These are phyloP conservation scores for Alaudala cheleensis DNA, from an alignment of 2,113 vertebrate species.

Conservation along the genomic window DNA sequence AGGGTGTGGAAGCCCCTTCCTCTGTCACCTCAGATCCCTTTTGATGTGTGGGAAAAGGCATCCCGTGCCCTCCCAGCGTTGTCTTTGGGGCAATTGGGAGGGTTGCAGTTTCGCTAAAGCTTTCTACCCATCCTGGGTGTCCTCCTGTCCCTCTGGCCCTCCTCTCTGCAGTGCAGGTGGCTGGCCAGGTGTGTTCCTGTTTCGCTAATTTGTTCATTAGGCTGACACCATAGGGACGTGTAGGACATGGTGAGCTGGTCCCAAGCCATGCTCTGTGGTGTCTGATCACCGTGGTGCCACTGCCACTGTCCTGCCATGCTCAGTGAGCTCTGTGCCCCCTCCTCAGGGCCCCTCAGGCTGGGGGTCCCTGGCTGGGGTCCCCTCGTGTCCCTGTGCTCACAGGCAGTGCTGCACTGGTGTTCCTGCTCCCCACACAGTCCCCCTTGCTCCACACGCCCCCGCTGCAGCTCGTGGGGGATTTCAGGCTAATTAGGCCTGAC, in stretches of 20 bases:
- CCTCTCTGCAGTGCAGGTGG: background rate
- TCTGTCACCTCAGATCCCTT: background rate
- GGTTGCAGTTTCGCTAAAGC: background rate
- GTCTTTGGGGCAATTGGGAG: background rate
- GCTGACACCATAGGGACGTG: background rate
- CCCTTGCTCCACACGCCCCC: background rate
- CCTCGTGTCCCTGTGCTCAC: background rate
- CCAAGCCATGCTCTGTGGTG: accelerated
- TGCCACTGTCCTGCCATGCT: background rate
- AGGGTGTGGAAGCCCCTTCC: background rate
- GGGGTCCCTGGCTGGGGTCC: background rate
- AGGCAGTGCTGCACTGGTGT: accelerated
- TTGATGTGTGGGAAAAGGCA: background rate
- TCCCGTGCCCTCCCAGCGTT: accelerated
- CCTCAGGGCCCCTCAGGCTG: accelerated
- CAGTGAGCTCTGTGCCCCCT: background rate
- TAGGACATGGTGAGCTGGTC: background rate
- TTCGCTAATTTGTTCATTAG: background rate
- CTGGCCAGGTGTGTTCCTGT: background rate
- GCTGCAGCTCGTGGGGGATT: background rate
- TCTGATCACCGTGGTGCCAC: background rate
- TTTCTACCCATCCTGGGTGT: background rate
- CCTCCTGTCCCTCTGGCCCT: background rate
- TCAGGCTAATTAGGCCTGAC: conserved; percentile 46
- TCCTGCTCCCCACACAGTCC: background rate